These are phyloP conservation scores for Hypena proboscidalis DNA, from an alignment of 2,888 invertebrate genomes.

Conservation along the genomic window DNA sequence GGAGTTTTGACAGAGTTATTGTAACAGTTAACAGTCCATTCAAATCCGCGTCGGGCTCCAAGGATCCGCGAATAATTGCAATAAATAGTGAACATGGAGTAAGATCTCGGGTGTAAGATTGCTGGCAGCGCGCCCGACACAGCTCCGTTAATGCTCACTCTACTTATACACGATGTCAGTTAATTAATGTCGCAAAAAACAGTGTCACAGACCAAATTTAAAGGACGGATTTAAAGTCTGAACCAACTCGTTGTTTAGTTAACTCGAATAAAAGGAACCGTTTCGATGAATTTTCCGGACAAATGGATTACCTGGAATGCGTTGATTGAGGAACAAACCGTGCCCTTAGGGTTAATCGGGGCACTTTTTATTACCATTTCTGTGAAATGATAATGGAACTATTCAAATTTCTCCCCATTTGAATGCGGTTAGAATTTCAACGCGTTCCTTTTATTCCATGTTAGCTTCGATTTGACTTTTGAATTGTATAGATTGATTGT, in stretches of 20 bases:
- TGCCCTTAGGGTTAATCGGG: constrained; percentile 19
- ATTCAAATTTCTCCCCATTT: constrained; percentile 24
- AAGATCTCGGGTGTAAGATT: constrained; percentile 47
- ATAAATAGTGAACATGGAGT: constrained; percentile 58
- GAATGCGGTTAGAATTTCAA: constrained; percentile 22
- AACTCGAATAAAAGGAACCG: constrained; percentile 13
- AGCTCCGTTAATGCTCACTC: constrained; percentile 55
- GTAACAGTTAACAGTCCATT: constrained; percentile 47
- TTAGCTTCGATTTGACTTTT: neutral
- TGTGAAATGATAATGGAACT: constrained; percentile 25
- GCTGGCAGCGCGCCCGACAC: constrained; percentile 60
- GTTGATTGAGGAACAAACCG: constrained; percentile 22
- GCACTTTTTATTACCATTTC: constrained; percentile 24
- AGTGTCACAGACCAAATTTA: constrained; percentile 33
- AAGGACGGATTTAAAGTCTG: constrained; percentile 33
- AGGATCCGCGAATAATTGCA: constrained; percentile 65
- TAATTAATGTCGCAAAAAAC: constrained; percentile 47
- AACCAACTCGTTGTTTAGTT: constrained; percentile 21
- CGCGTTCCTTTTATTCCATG: neutral
- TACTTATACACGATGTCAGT: constrained; percentile 52
- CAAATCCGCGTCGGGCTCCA: constrained; percentile 44
- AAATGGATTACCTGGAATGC: constrained; percentile 16
- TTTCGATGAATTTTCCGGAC: constrained; percentile 21
- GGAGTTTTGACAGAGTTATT: constrained; percentile 36
- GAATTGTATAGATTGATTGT: neutral